Base-by-base conservation (phyloP, 2,113 vertebrate species). In the Pardalotus punctatus region DNA sequence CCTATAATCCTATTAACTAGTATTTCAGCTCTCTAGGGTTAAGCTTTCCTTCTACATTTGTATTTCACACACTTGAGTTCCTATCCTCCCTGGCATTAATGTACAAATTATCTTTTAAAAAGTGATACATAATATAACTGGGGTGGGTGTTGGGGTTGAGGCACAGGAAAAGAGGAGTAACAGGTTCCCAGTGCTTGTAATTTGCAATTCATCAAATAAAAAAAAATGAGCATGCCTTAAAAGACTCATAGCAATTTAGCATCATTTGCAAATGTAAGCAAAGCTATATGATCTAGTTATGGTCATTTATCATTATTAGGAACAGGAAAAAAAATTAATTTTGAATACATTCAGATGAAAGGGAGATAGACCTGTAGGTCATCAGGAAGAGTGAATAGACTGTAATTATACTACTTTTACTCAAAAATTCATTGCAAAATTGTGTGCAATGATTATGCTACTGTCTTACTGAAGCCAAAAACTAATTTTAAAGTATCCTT, bases 361-460 rank as follows among this genome's bases (percentile, higher is more conserved):
- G 38, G 38, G 42, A 88, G 62, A 50, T 9, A 92, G 60, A 80
- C 45, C 50, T 47, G 40, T 27, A 80, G 74, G 58, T 96, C 88
- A 95, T 51, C 50, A 80, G 50, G 51, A 95, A 45, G 58, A 86
- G 38, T 90, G 88, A 95, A 94, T 90, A 96, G 90, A 90, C 29
- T 66, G 25, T 65, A 93, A 92, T 94, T 94, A 92, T 57, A 88
- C 42, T 80, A 80, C 54, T 70, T 94, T 81, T 88, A 83, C 48
- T 86, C 0, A 0, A 88, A 81, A 94, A 86, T 81, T 86, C 62
- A 25, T 48, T 77, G 50, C 82, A 83, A 92, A 94, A 96, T 88
- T 88, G 92, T 11, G 4, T 57, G 72, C 58, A 90, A 25, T 94
- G 80, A 92, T 92, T 92, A 95, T 62, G 64, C 38, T 35, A 77